Percentiles rank a stretch among this genome's conserved stretches.
Conservation (phyloP, 2,797 vertebrate genomes). For the Oreonectes daqikongensis region DNA sequence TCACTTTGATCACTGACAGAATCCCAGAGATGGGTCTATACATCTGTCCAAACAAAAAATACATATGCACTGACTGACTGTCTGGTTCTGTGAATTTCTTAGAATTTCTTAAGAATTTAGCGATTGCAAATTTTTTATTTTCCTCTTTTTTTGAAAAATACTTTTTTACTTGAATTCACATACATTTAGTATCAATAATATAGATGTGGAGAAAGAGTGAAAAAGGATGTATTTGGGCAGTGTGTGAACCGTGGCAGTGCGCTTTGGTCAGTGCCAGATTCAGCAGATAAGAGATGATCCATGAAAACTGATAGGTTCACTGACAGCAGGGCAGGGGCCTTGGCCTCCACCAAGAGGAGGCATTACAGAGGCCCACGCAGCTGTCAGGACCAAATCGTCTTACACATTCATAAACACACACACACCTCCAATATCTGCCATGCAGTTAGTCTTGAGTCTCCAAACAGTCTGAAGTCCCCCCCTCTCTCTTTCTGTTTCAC, state of each 20-base stretch:
- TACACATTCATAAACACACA: constrained; percentile 51
- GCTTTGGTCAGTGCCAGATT: constrained; percentile 79
- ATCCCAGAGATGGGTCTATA: constrained; percentile 89
- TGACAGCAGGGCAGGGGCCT: constrained; percentile 75
- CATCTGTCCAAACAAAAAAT: constrained; percentile 85
- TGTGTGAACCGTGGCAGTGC: constrained; percentile 65
- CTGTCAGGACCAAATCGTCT: constrained; percentile 71
- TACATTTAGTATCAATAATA: constrained; percentile 10
- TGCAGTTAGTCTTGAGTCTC: constrained; percentile 72
- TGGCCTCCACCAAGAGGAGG: constrained; percentile 68
- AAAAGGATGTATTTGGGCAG: constrained; percentile 57
- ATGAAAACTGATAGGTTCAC: constrained; percentile 76
- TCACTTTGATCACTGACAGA: constrained; percentile 94
- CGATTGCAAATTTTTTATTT: neutral
- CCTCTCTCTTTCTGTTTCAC: constrained; percentile 36
- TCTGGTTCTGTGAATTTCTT: constrained; percentile 3
- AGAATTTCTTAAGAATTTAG: constrained; percentile 9
- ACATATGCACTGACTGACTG: constrained; percentile 40
- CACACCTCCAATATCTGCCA: constrained; percentile 63
- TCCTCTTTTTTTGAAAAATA: constrained; percentile 45
- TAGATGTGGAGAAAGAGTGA: constrained; percentile 50
- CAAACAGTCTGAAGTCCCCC: constrained; percentile 65
- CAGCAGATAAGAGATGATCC: constrained; percentile 75
- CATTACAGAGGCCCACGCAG: constrained; percentile 73
- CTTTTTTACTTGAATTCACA: constrained; percentile 2